phyloP scores from a whole-genome alignment of 1,140 invertebrate genomes.

The Drosophila suzukii region DNA sequence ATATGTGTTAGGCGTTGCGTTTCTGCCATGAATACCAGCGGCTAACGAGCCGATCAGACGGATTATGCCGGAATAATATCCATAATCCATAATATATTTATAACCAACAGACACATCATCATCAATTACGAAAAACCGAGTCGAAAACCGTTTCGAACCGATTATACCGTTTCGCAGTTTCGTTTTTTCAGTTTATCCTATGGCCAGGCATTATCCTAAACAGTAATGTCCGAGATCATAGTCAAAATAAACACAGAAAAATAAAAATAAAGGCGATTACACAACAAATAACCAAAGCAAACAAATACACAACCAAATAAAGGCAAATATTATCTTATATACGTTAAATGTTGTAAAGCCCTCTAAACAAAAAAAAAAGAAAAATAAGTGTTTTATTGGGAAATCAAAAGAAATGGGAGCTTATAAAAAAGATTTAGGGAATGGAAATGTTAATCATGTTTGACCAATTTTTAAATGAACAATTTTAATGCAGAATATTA shows the following conservation, averaged over 20 bases:
- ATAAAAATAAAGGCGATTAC: conserved; percentile 50
- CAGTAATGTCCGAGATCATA: conserved; percentile 5
- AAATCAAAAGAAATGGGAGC: not conserved
- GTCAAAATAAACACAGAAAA: conserved; percentile 8
- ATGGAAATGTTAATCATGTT: no score
- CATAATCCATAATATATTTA: conserved; percentile 17
- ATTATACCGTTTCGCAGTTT: conserved; percentile 46
- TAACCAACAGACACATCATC: conserved; percentile 69
- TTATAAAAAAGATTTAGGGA: not conserved
- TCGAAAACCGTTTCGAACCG: conserved; percentile 37
- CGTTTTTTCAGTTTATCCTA: conserved; percentile 20
- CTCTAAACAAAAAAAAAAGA: conserved; percentile 55
- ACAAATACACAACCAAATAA: conserved; percentile 48
- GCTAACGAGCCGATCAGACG: conserved; percentile 31
- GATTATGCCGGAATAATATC: conserved; percentile 53
- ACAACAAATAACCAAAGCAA: conserved; percentile 50
- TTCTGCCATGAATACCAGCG: conserved; percentile 77
- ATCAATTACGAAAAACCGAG: conserved; percentile 68
- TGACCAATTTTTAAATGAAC: no score
- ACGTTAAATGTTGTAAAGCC: conserved; percentile 82
- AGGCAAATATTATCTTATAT: conserved; percentile 55
- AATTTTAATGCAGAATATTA: no score
- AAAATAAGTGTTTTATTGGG: conserved; percentile 10
- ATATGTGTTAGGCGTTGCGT: conserved; percentile 80
- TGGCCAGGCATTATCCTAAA: conserved; percentile 4